Base-by-base conservation (phyloP, 2,888 invertebrate genomes). In the Brachyopa scutellaris region DNA sequence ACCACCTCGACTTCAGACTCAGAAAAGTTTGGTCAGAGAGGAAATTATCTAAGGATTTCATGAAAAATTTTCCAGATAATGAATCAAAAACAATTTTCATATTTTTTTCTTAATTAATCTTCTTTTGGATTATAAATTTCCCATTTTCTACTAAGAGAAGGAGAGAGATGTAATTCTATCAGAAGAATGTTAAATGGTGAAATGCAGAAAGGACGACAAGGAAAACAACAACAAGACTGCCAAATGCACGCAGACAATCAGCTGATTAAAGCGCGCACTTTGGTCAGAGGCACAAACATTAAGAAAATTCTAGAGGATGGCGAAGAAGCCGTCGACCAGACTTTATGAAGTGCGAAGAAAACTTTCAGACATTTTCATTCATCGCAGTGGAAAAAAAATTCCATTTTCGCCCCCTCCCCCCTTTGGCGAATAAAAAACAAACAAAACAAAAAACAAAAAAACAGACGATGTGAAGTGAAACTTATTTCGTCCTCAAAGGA, bases 51-150 rank as follows among this genome's bases (percentile, higher is more conserved):
- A 4, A 61, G 64, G 36, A 69, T 59, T 70, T 76, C 40, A 59
- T 33, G 45, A 55, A 66, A 77, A 70, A 82, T 84, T 85, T 78
- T 42, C 57, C 86, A 85, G 86, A 87, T 87, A 88, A 87, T 87
- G 87, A 87, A 88, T 88, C 88, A 88, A 87, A 80, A 87, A 87
- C 88, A 87, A 86, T 86, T 88, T 87, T 88, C 87, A 88, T 87
- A 88, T 87, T 87, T 88, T n/a, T n/a, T 88, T 88, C 88, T 85
- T 88, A 88, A 88, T 88, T 88, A 88, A 88, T 88, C 88, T 88
- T 87, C 86, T 86, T 87, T 86, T 69, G 40, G 53, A 77, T 64
- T 51, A 15, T 4, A 57, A 66, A 70, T 53, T 59, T n/a, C 36
- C 17, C 45, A 33, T n/a, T 17, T 15, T 21, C 49, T 11, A 42